Evolutionary conservation across 2,113 vertebrate species (phyloP), one percentile per base, ranked within the genome.

Genomic region (Cyrtonyx montezumae): DNA sequence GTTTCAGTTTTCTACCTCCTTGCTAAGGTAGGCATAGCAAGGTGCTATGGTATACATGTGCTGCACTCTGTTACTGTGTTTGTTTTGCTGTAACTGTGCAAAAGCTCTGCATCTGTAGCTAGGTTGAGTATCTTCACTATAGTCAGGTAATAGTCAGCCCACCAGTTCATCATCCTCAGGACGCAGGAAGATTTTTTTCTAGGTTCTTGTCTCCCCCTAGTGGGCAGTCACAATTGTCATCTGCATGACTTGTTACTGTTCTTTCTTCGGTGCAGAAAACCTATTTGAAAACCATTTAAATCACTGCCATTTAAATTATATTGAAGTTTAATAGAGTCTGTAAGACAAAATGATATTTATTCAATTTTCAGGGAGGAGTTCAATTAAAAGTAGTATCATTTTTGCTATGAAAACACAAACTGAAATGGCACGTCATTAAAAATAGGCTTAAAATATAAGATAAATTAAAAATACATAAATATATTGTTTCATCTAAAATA

Each of bases 171-270:
- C 0, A 28, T 30, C 4, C 43, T 23, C 8, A 36, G 46, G 16
- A 6, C 0, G 0, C 13, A 40, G 49, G 34, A 36, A 32, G 32
- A 1, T 22, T 80, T 65, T 30, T n/a, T 63, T 71, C 21, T 53
- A 59, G 5, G 17, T 40, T 9, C 51, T 56, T 22, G 1, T 37
- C 86, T 86, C 74, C 88, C 92, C 80, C 73, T 91, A 76, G 58
- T 84, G 90, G 90, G 32, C 30, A 75, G 43, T 34, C 28, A 45
- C 37, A 4, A 61, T 40, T 76, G 53, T 30, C 36, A 3, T 16
- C 66, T 16, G 45, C 66, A 8, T 26, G 4, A 2, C 11, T 7
- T 18, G 73, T 62, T 58, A 56, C 51, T 34, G 9, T 4, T 46
- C 20, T 1, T 46, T 43, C 48, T 62, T 51, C 26, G 40, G 30